Percentiles rank a stretch among this genome's conserved stretches.
These are phyloP conservation scores for Corbicula japonica DNA, from an alignment of 2,888 invertebrate species.

Conservation along the genomic window DNA sequence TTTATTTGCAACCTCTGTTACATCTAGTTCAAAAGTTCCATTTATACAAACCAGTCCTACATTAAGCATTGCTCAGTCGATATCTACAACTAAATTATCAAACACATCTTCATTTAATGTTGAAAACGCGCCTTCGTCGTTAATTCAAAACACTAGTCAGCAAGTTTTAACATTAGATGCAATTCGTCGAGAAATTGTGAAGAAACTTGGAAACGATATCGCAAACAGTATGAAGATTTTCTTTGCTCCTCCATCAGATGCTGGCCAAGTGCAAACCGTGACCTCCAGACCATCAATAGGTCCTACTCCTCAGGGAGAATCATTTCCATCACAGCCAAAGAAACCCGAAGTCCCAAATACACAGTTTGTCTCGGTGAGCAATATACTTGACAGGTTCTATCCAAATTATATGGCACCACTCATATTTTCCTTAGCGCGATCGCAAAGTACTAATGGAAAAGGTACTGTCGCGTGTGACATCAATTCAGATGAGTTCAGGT, in stretches of 20 bases:
- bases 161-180: constrained; percentile 5
- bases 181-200: constrained; percentile 21
- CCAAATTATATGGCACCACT: constrained; percentile 59
- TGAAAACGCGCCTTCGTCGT: no score
- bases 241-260: constrained; percentile 10
- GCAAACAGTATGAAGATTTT: constrained; percentile 9
- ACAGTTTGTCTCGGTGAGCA: constrained; percentile 63
- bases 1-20: no score
- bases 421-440: constrained; percentile 46
- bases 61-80: no score
- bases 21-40: no score
- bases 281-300: not conserved
- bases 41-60: no score
- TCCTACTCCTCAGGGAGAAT: not conserved
- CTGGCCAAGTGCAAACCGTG: not conserved
- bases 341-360: constrained; percentile 48
- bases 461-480: constrained; percentile 67
- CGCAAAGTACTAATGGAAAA: constrained; percentile 70
- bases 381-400: constrained; percentile 55
- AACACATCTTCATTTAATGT: no score
- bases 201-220: constrained; percentile 16
- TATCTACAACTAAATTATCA: no score
- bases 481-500: constrained; percentile 65
- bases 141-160: no score
- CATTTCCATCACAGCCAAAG: constrained; percentile 10